These are phyloP conservation scores for Centropus unirufus DNA, from an alignment of 2,113 vertebrate species.

Conservation along the genomic window DNA sequence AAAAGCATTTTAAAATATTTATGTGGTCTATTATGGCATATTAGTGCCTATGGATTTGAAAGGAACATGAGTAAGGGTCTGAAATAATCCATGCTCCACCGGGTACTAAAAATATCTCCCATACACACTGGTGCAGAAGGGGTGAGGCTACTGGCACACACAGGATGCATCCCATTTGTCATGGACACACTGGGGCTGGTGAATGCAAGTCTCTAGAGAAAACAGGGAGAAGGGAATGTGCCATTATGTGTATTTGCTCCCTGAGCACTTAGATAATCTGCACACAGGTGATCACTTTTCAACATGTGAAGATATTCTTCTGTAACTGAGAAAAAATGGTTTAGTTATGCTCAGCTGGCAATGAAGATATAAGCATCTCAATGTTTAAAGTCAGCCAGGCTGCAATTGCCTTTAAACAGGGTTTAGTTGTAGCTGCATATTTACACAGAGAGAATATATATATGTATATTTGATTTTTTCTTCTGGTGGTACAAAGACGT, in stretches of 20 bases:
- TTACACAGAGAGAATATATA: neutral
- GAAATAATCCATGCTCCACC: neutral
- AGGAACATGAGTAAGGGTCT: neutral
- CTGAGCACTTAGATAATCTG: neutral
- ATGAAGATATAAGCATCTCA: neutral
- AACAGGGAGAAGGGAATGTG: neutral
- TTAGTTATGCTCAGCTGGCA: neutral
- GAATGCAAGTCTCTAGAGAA: neutral
- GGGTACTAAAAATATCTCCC: neutral
- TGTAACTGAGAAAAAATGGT: neutral
- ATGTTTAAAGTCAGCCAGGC: neutral
- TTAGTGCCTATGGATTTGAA: neutral
- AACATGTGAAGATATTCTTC: neutral
- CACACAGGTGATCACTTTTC: neutral
- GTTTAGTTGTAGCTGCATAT: neutral
- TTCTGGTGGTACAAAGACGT: neutral
- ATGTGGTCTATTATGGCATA: fast-evolving
- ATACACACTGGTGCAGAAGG: fast-evolving
- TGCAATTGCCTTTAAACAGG: neutral
- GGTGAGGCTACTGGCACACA: neutral
- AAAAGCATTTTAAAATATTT: neutral
- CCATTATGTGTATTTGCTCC: neutral
- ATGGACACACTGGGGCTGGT: fast-evolving
- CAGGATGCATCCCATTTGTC: neutral
- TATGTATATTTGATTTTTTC: neutral